Conservation (phyloP, 1,140 invertebrate species). For the Onthophagus taurus region DNA sequence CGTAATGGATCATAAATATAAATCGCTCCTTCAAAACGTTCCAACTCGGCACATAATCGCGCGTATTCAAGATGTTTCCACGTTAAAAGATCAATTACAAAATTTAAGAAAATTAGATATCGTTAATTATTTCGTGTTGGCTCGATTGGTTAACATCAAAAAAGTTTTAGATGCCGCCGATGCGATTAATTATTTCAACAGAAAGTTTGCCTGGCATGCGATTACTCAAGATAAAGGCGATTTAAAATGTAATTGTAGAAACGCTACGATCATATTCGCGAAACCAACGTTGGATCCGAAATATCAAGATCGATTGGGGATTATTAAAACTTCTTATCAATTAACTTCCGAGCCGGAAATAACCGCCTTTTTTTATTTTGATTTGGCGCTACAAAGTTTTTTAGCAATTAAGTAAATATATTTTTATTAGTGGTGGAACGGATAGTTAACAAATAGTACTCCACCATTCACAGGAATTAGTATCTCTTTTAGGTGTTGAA, state of each 20-base stretch:
- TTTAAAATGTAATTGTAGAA: constrained; percentile 52
- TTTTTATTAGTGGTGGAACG: no score
- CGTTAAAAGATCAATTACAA: constrained; percentile 52
- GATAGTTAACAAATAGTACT: no score
- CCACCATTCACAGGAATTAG: no score
- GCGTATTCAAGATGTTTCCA: constrained; percentile 39
- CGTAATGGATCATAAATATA: constrained; percentile 86
- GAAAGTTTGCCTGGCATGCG: constrained; percentile 50
- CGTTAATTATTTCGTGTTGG: constrained; percentile 75
- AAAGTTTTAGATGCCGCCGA: constrained; percentile 38
- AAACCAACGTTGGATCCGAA: constrained; percentile 49
- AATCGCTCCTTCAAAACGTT: constrained; percentile 73
- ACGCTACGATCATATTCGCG: constrained; percentile 54
- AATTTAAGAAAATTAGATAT: constrained; percentile 68
- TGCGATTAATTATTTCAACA: constrained; percentile 35
- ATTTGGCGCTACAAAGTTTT: constrained; percentile 59
- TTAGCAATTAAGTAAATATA: constrained; percentile 53
- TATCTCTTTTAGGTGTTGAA: no score
- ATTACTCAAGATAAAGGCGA: constrained; percentile 53
- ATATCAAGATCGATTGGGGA: constrained; percentile 46
- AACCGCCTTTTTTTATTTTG: constrained; percentile 73
- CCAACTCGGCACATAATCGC: constrained; percentile 74
- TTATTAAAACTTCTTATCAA: constrained; percentile 52
- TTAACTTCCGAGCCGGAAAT: constrained; percentile 56
- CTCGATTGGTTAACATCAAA: constrained; percentile 55